Percentiles rank a stretch among this genome's conserved stretches.
Conservation (phyloP, 2,797 vertebrate genomes). For the Bovichtus variegatus region DNA sequence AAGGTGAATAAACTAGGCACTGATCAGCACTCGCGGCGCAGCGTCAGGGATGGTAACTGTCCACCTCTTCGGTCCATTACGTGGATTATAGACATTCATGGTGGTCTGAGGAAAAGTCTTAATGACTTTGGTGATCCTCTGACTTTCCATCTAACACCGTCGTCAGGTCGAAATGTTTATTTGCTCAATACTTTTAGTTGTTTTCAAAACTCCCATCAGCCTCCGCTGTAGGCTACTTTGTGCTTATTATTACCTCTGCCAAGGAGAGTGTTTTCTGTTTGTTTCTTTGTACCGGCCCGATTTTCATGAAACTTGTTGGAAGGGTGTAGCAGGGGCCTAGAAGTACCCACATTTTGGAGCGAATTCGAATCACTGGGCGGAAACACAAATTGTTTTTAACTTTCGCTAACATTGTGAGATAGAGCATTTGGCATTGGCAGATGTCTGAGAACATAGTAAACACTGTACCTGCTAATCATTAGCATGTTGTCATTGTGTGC, state of each 20-base stretch:
- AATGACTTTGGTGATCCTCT: too few relatives aligned
- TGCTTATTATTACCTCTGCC: too few relatives aligned
- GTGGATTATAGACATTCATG: not conserved
- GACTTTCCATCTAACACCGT: not conserved
- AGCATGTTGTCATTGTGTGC: not conserved
- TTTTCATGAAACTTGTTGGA: too few relatives aligned
- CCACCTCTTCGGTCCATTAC: not conserved
- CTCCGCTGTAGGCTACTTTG: too few relatives aligned
- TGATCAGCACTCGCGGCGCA: not conserved
- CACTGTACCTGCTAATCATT: not conserved
- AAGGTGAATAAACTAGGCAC: not conserved
- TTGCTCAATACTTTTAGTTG: not conserved
- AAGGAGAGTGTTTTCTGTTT: too few relatives aligned
- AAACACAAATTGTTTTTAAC: too few relatives aligned
- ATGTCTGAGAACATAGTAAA: not conserved
- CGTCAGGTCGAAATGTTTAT: not conserved
- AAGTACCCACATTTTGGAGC: too few relatives aligned
- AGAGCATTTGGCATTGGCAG: too few relatives aligned
- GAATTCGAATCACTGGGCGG: too few relatives aligned
- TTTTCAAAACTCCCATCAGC: not conserved
- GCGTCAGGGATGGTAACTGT: not conserved
- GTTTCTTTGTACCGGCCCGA: too few relatives aligned
- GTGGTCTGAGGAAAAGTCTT: not conserved
- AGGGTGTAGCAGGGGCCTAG: too few relatives aligned
- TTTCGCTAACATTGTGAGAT: too few relatives aligned